Base-by-base conservation (phyloP, 2,888 invertebrate species). In the Argynnis bischoffii region DNA sequence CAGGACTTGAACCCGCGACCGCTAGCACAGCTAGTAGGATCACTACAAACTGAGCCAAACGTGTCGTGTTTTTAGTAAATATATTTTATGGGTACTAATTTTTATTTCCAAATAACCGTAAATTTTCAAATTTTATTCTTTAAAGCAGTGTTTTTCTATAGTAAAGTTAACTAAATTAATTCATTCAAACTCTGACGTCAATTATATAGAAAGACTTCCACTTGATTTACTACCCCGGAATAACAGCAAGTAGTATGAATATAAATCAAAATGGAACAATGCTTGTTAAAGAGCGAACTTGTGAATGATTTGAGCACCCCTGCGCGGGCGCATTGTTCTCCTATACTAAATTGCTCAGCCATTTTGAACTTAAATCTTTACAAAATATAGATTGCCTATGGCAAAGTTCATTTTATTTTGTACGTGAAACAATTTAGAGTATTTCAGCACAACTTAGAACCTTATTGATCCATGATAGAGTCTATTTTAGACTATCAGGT, bases 251-350 rank as follows among this genome's bases (percentile, higher is more conserved):
- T 80, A 81, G 82, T 85, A 92, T 92, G 92, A 92, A 92, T 92
- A 92, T 92, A 92, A 92, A 92, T 92, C 92, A 92, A 90, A 92
- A 85, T 81, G 86, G 90, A 89, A 92, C 92, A 92, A 92, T 86
- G 81, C 77, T 73, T 77, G 82, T 83, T 92, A 92, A 92, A 92
- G 90, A 92, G 90, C 91, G 90, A 91, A 90, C 85, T 90, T 87
- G 89, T 91, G 90, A 91, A 91, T 89, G 88, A 85, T 80, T 75
- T 79, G 80, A 83, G 87, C 88, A 88, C 90, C 89, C 90, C 84
- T 85, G 85, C 82, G 78, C 78, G 51, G 66, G 78, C 75, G 80
- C 85, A 85, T 90, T 89, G 88, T 90, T 81, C 79, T 57, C 79
- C 75, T 77, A 69, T 18, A 41, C 35, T 11, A 41, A 41, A 41